Base-by-base conservation (phyloP, 2,797 vertebrate genomes). In the Enoplosus armatus region DNA sequence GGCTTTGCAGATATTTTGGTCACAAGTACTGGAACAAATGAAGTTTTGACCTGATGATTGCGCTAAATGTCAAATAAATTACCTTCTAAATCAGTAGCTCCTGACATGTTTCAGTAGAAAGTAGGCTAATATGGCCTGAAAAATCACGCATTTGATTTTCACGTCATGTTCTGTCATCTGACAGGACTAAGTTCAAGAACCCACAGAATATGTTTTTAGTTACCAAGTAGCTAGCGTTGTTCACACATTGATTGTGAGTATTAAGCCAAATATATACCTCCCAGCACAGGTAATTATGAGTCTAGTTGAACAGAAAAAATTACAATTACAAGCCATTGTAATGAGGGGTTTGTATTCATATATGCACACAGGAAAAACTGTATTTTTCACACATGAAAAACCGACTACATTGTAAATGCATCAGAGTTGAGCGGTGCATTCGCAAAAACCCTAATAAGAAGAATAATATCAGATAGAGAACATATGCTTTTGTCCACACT, bases 201-300 rank as follows among this genome's bases (percentile, higher is more conserved):
- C 47, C n/a, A 69, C 45, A 65, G 26, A 63, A 41, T 43, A 31
- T 48, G 20, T 58, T 58, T 72, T 82, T 22, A 70, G 27, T 77
- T 64, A 55, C 16, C 22, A 70, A 81, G 62, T 65, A 73, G 68
- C 69, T 37, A 6, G 37, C 47, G 48, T 22, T 80, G 72, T 61
- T 85, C 72, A 79, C 58, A 64, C 54, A 72, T 78, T 88, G 68
- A 56, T 79, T 82, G 48, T 60, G 39, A 79, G 75, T 63, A 79
- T 84, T 75, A 66, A 51, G 51, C 50, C 78, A 72, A 65, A 84
- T 71, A 37, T 63, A 76, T 64, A 84, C 24, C 61, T 84, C 45
- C 37, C 29, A 74, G 72, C 62, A 77, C 15, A 68, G 64, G 55
- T 75, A 62, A 24, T 43, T 3, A 56, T 47, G 3, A 61, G 27